A percentile compares a stretch with the other conserved stretches of the same genome.
These are phyloP conservation scores for Apostichopus leukothele DNA, from an alignment of 53 echinoderm and acorn worm genomes.

Conservation along the genomic window DNA sequence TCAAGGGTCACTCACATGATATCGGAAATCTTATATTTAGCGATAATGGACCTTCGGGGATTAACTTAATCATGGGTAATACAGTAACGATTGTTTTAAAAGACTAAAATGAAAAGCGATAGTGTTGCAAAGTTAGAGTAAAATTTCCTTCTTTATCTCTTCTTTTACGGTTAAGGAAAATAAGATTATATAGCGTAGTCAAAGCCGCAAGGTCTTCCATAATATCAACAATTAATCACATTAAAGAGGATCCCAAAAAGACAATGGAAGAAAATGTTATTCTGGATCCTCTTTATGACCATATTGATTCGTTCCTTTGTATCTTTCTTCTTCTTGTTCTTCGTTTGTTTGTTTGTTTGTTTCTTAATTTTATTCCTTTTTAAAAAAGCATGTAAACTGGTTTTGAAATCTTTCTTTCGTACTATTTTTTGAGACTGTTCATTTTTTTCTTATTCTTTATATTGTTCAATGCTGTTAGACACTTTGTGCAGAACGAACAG, in stretches of 20 bases:
- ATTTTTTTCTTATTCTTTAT: too few species aligned
- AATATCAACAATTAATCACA: neutral
- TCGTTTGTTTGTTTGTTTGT: too few species aligned
- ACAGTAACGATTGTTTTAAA: slow-evolving; percentile 17
- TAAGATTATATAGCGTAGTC: neutral
- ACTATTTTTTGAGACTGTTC: too few species aligned
- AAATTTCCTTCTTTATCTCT: neutral
- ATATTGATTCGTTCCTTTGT: too few species aligned
- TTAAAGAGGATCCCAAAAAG: neutral
- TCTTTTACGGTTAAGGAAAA: neutral
- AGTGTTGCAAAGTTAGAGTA: neutral
- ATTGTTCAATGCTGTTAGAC: too few species aligned
- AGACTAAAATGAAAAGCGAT: neutral
- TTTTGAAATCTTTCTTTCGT: too few species aligned
- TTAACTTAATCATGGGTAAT: slow-evolving; percentile 42
- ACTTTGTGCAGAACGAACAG: too few species aligned
- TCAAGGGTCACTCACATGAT: neutral
- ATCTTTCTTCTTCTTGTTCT: too few species aligned
- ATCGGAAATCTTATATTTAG: slow-evolving; percentile 5
- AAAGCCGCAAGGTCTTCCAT: neutral
- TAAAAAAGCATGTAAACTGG: too few species aligned
- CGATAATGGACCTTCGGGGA: slow-evolving; percentile 43
- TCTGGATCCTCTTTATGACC: neutral
- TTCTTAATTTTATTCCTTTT: too few species aligned
- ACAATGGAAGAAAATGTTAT: neutral